Conservation (phyloP, 2,113 vertebrate genomes). For the Megatriorchis doriae region DNA sequence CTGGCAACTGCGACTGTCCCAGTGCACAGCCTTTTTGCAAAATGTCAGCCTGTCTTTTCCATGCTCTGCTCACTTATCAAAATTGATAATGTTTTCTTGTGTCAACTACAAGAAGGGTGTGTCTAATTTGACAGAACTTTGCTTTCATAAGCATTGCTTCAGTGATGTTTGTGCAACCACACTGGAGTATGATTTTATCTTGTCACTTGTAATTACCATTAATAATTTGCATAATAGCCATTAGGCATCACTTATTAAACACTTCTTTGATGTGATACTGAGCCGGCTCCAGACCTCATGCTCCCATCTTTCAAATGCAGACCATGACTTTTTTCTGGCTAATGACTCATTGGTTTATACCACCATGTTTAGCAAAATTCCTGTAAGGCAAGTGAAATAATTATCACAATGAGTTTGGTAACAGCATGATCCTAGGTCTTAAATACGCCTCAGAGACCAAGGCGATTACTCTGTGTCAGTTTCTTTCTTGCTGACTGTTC, state of each 20-base stretch:
- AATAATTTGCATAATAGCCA: constrained; percentile 55
- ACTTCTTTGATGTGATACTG: constrained; percentile 57
- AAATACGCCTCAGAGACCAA: background rate
- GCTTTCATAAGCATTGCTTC: constrained; percentile 55
- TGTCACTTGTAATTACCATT: constrained; percentile 55
- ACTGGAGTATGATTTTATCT: constrained; percentile 51
- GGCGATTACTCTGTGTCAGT: background rate
- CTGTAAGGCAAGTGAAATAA: constrained; percentile 28
- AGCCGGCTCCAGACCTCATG: background rate
- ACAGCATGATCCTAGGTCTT: background rate
- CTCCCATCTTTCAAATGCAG: constrained; percentile 42
- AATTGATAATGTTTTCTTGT: constrained; percentile 17
- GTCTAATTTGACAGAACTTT: background rate
- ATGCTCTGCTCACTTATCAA: background rate
- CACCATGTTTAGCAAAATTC: background rate
- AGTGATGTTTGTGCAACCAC: constrained; percentile 50
- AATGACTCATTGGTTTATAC: constrained; percentile 37
- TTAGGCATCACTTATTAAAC: constrained; percentile 39
- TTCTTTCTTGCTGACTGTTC: constrained; percentile 18
- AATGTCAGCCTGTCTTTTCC: background rate
- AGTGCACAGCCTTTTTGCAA: background rate
- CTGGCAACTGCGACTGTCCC: background rate
- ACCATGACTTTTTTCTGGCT: constrained; percentile 5
- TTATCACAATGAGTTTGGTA: constrained; percentile 17
- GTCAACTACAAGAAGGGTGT: constrained; percentile 50